Evolutionary conservation across 2,797 vertebrate species (phyloP), one percentile per base, ranked within the genome.

Genomic region (Falco novaeseelandiae): DNA sequence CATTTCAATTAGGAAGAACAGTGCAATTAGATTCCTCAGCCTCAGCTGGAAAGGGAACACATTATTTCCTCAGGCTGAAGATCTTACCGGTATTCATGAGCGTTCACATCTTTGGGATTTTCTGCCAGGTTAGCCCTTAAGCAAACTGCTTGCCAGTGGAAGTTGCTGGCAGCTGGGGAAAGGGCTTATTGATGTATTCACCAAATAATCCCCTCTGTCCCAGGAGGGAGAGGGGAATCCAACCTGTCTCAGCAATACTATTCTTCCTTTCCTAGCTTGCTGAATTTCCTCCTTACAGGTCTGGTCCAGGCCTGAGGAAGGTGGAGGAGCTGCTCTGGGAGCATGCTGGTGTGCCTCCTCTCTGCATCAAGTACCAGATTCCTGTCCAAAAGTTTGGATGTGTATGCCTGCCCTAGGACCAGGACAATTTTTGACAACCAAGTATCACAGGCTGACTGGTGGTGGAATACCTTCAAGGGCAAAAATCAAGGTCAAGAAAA

Each of bases 1-100:
- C 82, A 62, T 96, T 94, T 93, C 87, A 79, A 89, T 93, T 97
- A 95, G 72, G 76, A 76, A 84, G 76, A 92, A 77, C 58, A 90
- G 82, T 51, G 57, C 89, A 79, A 92, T 96, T 93, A 81, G 46
- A 90, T 83, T 78, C 82, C 82, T 83, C 49, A 58, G 83, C 34
- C 79, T 73, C 4, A 5, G 72, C 82, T 86, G 84, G 69, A 88
- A 85, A 91, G 69, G 82, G 85, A 74, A 52, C 23, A 8, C 2
- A 0, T 89, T 89, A 54, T 91, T 87, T 86, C 90, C 71, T 85
- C 49, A 17, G 74, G 74, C 65, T 14, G 34, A 74, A 67, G 55
- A 52, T 82, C 87, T 87, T 78, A 63, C 38, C 81, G 46, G 63
- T 51, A 83, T 29, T 87, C 81, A 74, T 29, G 78, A 88, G 46